phyloP scores from a whole-genome alignment of 2,797 vertebrate species.

The Scarus forsteni region DNA sequence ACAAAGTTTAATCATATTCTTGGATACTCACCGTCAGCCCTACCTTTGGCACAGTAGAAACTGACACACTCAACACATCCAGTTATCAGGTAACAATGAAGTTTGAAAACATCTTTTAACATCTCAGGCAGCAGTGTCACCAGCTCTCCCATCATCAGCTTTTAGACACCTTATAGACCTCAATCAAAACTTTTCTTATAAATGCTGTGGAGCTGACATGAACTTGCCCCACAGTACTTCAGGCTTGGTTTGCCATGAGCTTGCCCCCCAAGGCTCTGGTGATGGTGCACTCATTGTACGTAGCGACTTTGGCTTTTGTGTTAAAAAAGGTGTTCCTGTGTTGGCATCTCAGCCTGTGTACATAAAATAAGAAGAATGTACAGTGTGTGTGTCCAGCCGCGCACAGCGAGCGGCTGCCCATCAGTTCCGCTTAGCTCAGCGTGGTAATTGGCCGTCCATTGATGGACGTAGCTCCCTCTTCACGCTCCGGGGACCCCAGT shows the following conservation, averaged over 20 bases:
- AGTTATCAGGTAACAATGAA: no score
- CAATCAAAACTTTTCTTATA: background rate
- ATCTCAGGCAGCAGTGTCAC: no score
- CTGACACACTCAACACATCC: no score
- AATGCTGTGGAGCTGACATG: background rate
- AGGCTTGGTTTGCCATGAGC: no score
- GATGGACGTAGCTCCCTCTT: slow-evolving; percentile 79
- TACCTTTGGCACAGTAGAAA: no score
- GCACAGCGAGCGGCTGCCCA: slow-evolving; percentile 66
- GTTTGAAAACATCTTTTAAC: no score
- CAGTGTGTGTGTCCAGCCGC: slow-evolving; percentile 43
- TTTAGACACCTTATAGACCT: no score
- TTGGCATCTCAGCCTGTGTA: slow-evolving; percentile 10
- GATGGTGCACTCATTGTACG: background rate
- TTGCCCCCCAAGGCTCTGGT: background rate
- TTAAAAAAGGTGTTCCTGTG: slow-evolving; percentile 30
- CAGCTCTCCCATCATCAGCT: no score
- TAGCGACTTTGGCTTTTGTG: slow-evolving; percentile 9
- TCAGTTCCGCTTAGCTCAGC: slow-evolving; percentile 79
- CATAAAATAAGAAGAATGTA: slow-evolving; percentile 13
- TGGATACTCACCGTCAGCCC: no score
- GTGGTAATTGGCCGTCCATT: slow-evolving; percentile 81
- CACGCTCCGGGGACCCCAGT: slow-evolving; percentile 76
- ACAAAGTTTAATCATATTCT: no score
- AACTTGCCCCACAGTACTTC: background rate